Evolutionary conservation across 2,113 vertebrate species (phyloP), one percentile per base, ranked within the genome.

Genomic region (Balaeniceps rex): DNA sequence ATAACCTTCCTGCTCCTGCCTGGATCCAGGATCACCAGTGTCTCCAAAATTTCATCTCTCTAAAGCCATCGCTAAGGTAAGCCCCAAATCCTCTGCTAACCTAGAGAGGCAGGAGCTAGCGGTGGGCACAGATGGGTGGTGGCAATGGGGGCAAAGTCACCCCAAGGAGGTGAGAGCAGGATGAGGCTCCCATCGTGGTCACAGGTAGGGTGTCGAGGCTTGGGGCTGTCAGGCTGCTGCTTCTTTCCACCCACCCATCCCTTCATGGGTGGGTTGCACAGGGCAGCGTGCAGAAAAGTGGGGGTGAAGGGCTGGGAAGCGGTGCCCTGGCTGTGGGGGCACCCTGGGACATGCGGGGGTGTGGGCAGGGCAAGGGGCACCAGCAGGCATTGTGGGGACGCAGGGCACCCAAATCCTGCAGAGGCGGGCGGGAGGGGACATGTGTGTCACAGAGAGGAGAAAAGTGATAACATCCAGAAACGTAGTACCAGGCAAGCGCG

Each of bases 351-450:
- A 79, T 1, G 6, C 5, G 19, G 34, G 17, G 8, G 9, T 31
- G 21, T 34, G 17, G n/a, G 13, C 14, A 80, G 29, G 71, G 29
- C 1, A 5, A 75, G 5, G 21, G 29, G 15, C 4, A 66, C 34
- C n/a, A 60, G n/a, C 0, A 4, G 29, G 51, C 5, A 1, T n/a
- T 65, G 31, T 12, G 29, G 19, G 61, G 6, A 36, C 4, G 24
- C 2, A 17, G 63, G 28, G 29, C 7, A 5, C 38, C 47, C 57
- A 87, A 36, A 47, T 10, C 14, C 21, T 40, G 31, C 4, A 58
- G 25, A 1, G 2, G 22, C 1, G 4, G 26, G 15, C 19, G 54
- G 65, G 15, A 94, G 7, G 14, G 18, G 10, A 47, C 0, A 3
- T 10, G 4, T 4, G 19, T 10, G 5, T 31, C 47, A 51, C 0